phyloP scores from a whole-genome alignment of 2,797 vertebrate species.

The Coregonus ussuriensis region DNA sequence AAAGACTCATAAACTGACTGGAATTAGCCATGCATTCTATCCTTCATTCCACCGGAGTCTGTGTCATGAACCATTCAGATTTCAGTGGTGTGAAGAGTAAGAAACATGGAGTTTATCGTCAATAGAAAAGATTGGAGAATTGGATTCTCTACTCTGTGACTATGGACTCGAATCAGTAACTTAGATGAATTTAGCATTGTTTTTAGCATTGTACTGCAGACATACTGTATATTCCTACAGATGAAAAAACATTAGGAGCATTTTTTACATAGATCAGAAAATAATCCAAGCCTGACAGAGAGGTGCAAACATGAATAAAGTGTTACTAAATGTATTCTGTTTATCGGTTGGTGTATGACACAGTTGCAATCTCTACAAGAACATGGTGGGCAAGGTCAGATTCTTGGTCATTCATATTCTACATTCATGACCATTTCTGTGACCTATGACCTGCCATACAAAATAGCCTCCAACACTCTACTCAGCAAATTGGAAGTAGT shows the following conservation, averaged over 20 bases:
- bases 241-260: conserved; percentile 19
- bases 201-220: neutral
- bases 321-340: neutral
- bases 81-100: conserved; percentile 99
- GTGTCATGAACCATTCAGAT: conserved; percentile 92
- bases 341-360: too few species aligned
- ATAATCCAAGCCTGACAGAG: conserved; percentile 43
- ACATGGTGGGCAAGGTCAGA: neutral
- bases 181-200: neutral
- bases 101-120: conserved; percentile 85
- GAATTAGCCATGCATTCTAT: conserved; percentile 87
- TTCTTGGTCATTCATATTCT: conserved; percentile 28
- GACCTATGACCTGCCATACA: too few species aligned
- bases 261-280: conserved; percentile 34
- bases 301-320: conserved; percentile 19
- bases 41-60: conserved; percentile 99
- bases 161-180: neutral
- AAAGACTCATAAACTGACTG: conserved; percentile 33
- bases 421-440: too few species aligned
- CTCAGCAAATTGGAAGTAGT: too few species aligned
- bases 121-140: conserved; percentile 10
- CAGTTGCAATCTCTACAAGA: too few species aligned
- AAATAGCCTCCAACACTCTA: too few species aligned
- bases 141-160: neutral
- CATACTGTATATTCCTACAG: neutral